These are phyloP conservation scores for Auanema freiburgensis DNA, from an alignment of 2,888 invertebrate genomes.

Conservation along the genomic window DNA sequence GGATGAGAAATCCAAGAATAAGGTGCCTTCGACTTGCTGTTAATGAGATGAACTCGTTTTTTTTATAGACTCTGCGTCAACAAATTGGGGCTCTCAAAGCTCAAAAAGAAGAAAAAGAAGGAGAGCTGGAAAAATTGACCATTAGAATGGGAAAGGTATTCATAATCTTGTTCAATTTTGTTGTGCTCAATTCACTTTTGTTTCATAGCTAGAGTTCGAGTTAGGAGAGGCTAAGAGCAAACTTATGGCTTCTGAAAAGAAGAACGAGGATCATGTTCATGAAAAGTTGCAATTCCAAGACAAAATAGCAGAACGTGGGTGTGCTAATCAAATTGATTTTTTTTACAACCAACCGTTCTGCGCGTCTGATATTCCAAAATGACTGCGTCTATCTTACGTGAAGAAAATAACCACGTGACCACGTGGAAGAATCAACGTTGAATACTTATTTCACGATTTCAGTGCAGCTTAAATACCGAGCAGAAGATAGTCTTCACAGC, in stretches of 20 bases:
- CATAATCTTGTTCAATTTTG: not conserved
- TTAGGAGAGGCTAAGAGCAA: conserved; percentile 14
- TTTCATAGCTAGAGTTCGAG: conserved; percentile 17
- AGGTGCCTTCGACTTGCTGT: not conserved
- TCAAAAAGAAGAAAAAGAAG: conserved; percentile 19
- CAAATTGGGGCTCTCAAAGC: conserved; percentile 18
- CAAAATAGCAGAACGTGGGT: conserved; percentile 12
- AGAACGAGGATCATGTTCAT: conserved; percentile 12
- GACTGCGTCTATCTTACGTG: not conserved
- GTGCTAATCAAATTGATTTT: too few species aligned
- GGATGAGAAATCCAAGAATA: conserved; percentile 13
- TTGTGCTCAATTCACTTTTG: too few species aligned
- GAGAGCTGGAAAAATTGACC: conserved; percentile 10
- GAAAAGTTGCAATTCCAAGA: conserved; percentile 18
- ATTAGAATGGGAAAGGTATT: conserved; percentile 17
- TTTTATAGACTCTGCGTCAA: conserved; percentile 8
- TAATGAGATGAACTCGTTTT: not conserved
- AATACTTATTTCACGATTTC: too few species aligned
- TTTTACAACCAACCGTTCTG: not conserved
- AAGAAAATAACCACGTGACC: too few species aligned
- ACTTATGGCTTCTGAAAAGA: conserved; percentile 14
- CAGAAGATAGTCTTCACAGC: not conserved
- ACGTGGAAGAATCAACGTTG: too few species aligned
- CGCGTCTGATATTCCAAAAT: not conserved
- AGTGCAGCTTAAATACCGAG: too few species aligned